A percentile compares a stretch with the other conserved stretches of the same genome.
Conservation (phyloP, 2,113 vertebrate genomes). For the Sciurus niger region DNA sequence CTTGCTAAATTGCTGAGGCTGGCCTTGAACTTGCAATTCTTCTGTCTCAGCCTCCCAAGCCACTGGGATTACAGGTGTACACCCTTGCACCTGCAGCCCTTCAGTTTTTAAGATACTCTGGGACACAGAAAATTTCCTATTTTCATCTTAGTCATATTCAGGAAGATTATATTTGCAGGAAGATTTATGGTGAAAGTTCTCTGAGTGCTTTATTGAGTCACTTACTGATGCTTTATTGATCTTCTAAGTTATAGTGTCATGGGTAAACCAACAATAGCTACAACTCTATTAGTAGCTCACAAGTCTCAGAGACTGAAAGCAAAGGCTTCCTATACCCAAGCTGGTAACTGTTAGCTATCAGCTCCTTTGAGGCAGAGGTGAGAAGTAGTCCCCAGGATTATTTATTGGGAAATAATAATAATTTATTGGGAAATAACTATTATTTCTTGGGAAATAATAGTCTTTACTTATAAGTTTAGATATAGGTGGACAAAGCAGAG, state of each 20-base stretch:
- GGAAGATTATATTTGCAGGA: background rate
- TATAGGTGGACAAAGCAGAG: background rate
- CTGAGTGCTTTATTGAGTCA: background rate
- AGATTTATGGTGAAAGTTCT: constrained; percentile 10
- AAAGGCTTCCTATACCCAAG: background rate
- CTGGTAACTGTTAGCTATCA: background rate
- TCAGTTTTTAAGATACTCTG: constrained; percentile 13
- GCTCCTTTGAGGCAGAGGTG: background rate
- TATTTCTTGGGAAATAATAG: background rate
- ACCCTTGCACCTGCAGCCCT: background rate
- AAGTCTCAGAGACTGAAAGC: background rate
- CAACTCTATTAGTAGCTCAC: background rate
- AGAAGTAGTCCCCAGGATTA: background rate
- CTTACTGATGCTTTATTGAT: no score
- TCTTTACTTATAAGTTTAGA: background rate
- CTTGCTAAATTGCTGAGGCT: no score
- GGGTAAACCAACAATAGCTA: background rate
- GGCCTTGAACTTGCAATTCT: no score
- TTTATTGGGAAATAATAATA: background rate
- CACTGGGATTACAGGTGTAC: no score
- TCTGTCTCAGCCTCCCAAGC: no score
- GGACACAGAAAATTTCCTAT: background rate
- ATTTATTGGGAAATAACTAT: background rate
- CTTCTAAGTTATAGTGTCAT: background rate
- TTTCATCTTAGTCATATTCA: background rate